Conservation (phyloP, 2,888 invertebrate species). For the Prionchulus punctatus region DNA sequence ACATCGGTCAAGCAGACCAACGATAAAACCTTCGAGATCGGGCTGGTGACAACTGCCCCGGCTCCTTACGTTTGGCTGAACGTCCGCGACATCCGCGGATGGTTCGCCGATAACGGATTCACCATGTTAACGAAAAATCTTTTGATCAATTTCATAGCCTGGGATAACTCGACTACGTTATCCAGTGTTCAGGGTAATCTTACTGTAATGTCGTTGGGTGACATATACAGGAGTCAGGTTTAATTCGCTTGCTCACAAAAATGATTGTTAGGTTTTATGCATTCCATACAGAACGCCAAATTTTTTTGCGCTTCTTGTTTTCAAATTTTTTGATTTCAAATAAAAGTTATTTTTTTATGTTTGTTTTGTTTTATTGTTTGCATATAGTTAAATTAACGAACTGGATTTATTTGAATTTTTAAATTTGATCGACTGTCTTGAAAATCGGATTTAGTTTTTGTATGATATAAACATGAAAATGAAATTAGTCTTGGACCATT, state of each 20-base stretch:
- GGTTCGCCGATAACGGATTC: constrained; percentile 24
- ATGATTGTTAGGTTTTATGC: too few species aligned
- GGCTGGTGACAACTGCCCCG: constrained; percentile 8
- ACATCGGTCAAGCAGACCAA: background rate
- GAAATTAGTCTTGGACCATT: too few species aligned
- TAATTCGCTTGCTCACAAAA: background rate
- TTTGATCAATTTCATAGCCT: background rate
- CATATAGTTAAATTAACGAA: too few species aligned
- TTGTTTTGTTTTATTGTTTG: too few species aligned
- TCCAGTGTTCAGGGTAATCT: background rate
- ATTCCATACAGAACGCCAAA: too few species aligned
- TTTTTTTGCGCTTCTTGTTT: too few species aligned
- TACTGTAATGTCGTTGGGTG: constrained; percentile 4
- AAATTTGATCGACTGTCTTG: too few species aligned
- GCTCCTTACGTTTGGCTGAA: constrained; percentile 27
- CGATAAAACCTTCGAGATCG: background rate
- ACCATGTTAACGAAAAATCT: constrained; percentile 12
- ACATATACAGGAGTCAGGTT: background rate
- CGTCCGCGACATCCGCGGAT: constrained; percentile 14
- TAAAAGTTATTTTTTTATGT: too few species aligned
- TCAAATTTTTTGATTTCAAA: too few species aligned
- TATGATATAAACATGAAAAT: too few species aligned
- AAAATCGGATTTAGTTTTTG: too few species aligned
- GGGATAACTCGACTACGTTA: background rate
- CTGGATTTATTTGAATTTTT: too few species aligned